Conservation (phyloP, 2,888 invertebrate genomes). For the Conus canariensis region DNA sequence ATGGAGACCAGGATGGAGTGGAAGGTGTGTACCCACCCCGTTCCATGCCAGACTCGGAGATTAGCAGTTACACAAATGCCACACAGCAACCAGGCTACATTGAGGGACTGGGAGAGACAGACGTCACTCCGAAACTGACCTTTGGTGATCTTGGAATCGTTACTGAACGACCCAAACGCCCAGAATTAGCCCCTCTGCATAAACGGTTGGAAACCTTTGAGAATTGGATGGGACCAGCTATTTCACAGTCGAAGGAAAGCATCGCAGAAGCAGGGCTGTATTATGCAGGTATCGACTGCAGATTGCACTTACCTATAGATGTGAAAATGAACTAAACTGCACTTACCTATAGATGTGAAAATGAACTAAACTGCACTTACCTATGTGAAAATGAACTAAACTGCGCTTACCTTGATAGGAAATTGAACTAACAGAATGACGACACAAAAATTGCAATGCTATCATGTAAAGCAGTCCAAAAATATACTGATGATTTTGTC, state of each 20-base stretch:
- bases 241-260: conserved; percentile 3
- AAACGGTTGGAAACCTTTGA: conserved; percentile 45
- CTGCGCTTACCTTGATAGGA: too few species aligned
- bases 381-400: too few species aligned
- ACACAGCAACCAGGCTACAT: not conserved
- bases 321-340: too few species aligned
- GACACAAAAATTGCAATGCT: too few species aligned
- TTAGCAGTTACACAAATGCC: not conserved
- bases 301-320: too few species aligned
- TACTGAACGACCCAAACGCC: conserved; percentile 48
- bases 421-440: too few species aligned
- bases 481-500: too few species aligned
- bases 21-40: conserved; percentile 18
- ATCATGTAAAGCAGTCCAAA: too few species aligned
- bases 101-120: not conserved
- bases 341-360: too few species aligned
- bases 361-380: too few species aligned
- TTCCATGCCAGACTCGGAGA: not conserved
- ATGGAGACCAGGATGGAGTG: not conserved
- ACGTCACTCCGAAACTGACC: conserved; percentile 16
- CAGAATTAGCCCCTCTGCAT: conserved; percentile 38
- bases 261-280: conserved; percentile 39
- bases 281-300: conserved; percentile 28
- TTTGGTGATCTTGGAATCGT: conserved; percentile 50
- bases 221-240: conserved; percentile 32